These are phyloP conservation scores for Accipiter virgatus DNA, from an alignment of 2,113 vertebrate genomes.

Conservation along the genomic window DNA sequence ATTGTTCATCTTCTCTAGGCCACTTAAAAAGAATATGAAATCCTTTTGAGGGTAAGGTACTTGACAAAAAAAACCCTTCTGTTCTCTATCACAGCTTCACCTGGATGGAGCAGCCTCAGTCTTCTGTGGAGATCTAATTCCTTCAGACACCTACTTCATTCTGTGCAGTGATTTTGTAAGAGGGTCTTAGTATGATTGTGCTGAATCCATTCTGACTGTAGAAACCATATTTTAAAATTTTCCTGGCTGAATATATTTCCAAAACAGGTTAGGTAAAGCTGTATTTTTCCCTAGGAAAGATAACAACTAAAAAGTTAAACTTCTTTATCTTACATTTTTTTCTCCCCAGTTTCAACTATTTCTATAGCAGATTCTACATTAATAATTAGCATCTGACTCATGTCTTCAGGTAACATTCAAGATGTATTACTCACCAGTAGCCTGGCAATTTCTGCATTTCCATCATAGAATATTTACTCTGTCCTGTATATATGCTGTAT, in stretches of 20 bases:
- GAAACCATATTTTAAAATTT: background rate
- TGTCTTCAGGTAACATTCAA: constrained; percentile 48
- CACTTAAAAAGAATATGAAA: background rate
- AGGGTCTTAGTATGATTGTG: background rate
- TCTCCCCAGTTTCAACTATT: background rate
- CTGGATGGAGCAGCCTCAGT: background rate
- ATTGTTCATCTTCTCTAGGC: background rate
- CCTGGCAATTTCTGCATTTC: constrained; percentile 24
- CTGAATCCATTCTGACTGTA: background rate
- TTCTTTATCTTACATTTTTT: background rate
- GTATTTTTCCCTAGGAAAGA: background rate
- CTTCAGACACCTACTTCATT: background rate
- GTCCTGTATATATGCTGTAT: constrained; percentile 12
- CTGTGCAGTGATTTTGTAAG: background rate
- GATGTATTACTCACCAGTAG: constrained; percentile 45
- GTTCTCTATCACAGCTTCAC: background rate
- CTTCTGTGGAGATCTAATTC: background rate
- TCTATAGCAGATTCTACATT: background rate
- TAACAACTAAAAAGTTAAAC: background rate
- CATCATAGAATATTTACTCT: constrained; percentile 38
- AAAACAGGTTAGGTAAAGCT: background rate
- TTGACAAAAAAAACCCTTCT: background rate
- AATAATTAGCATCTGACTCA: constrained; percentile 41
- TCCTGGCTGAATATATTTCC: background rate
- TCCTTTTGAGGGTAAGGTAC: background rate